phyloP scores from a whole-genome alignment of 2,888 invertebrate genomes.

The Argyresthia albistria region DNA sequence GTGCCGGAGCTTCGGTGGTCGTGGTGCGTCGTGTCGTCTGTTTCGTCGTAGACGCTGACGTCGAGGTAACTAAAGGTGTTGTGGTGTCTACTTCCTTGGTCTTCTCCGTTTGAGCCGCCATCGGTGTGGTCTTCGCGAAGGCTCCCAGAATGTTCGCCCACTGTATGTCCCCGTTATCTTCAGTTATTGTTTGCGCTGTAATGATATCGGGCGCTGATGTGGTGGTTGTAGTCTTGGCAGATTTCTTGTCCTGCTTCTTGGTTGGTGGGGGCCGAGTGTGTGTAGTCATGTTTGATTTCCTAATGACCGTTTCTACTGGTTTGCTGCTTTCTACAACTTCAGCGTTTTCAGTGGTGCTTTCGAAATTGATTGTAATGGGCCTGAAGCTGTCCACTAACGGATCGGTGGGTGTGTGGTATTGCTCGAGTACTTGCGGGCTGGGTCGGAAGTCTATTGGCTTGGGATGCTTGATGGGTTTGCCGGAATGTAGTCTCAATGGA shows the following conservation, averaged over 20 bases:
- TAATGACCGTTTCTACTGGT: conserved; percentile 24
- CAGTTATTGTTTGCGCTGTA: conserved; percentile 27
- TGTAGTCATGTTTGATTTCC: conserved; percentile 22
- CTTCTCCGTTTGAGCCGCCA: conserved; percentile 33
- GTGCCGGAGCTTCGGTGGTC: conserved; percentile 8
- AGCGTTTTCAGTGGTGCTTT: conserved; percentile 17
- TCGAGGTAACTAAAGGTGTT: conserved; percentile 14
- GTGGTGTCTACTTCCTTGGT: conserved; percentile 21
- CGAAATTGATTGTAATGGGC: conserved; percentile 42
- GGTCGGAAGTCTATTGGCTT: conserved; percentile 49
- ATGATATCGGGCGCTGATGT: conserved; percentile 43
- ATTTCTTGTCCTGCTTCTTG: conserved; percentile 33
- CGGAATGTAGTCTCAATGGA: conserved; percentile 39
- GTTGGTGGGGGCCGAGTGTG: conserved; percentile 21
- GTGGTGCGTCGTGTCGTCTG: neutral
- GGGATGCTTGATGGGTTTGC: conserved; percentile 30
- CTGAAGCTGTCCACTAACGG: conserved; percentile 38
- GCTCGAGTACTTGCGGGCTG: conserved; percentile 55
- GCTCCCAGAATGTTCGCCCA: conserved; percentile 52
- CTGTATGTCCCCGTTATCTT: conserved; percentile 30
- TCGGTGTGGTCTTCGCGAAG: conserved; percentile 56
- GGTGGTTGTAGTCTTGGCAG: conserved; percentile 33
- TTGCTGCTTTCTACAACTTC: conserved; percentile 19
- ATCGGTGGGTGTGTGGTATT: conserved; percentile 39
- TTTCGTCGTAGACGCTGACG: conserved; percentile 10